Conservation (phyloP, 2,888 invertebrate species). For the Agriotes lineatus region DNA sequence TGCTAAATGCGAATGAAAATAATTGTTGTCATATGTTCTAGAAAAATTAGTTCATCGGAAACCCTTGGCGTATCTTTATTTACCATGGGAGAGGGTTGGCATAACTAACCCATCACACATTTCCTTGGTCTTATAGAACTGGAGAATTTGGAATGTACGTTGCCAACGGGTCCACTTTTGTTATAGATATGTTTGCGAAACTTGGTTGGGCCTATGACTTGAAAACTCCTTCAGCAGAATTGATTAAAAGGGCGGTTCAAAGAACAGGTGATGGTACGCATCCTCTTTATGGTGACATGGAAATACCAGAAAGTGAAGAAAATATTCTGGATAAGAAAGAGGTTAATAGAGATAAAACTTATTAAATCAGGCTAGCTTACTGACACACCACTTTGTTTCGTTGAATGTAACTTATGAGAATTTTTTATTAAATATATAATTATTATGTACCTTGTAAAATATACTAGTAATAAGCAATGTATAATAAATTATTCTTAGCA, state of each 20-base stretch:
- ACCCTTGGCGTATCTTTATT: slow-evolving; percentile 80
- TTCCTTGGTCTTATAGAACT: slow-evolving; percentile 94
- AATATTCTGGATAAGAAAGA: no score
- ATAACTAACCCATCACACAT: slow-evolving; percentile 95
- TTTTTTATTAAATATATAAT: no score
- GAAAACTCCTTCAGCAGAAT: slow-evolving; percentile 74
- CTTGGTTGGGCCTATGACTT: slow-evolving; percentile 84
- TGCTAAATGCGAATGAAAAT: background rate
- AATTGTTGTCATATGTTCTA: background rate
- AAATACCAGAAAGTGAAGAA: slow-evolving; percentile 19
- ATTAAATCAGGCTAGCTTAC: no score
- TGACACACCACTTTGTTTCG: no score
- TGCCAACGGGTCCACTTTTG: slow-evolving; percentile 71
- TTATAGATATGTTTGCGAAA: slow-evolving; percentile 77
- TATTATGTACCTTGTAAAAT: no score
- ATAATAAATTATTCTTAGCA: no score
- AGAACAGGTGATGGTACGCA: slow-evolving; percentile 80
- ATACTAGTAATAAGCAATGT: no score
- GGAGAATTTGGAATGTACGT: slow-evolving; percentile 78
- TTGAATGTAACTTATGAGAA: no score
- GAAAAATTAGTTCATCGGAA: slow-evolving; percentile 81
- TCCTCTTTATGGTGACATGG: slow-evolving; percentile 58
- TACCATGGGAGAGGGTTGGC: slow-evolving; percentile 83
- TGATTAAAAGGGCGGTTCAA: slow-evolving; percentile 75
- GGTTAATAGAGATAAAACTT: no score